A percentile compares a stretch with the other conserved stretches of the same genome.
These are phyloP conservation scores for Lycaon pictus DNA, from an alignment of 2,113 vertebrate genomes.

Conservation along the genomic window DNA sequence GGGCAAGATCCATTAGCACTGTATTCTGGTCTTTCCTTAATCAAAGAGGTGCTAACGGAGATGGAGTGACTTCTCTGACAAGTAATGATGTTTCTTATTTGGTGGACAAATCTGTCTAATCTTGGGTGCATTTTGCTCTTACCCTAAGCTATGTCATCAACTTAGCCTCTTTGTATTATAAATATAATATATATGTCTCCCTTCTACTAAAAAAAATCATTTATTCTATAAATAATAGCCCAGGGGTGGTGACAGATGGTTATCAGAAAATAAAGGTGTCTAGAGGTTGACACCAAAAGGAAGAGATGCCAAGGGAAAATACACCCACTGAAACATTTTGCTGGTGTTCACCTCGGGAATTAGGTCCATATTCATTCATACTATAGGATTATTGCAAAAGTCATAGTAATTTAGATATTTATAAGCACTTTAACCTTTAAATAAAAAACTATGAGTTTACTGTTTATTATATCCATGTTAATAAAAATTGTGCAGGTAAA, in stretches of 20 bases:
- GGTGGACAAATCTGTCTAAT: not conserved
- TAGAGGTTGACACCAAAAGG: not conserved
- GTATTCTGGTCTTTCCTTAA: not conserved
- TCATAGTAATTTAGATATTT: not conserved
- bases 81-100: not conserved
- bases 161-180: conserved; percentile 22
- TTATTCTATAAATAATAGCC: not conserved
- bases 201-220: not conserved
- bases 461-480: not conserved
- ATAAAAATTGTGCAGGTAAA: not conserved
- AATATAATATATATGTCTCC: not conserved
- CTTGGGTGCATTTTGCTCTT: conserved; percentile 4
- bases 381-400: not conserved
- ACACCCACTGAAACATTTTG: not conserved
- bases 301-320: not conserved
- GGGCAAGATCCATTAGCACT: not conserved
- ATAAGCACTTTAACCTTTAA: not conserved
- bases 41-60: not conserved
- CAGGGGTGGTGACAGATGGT: not conserved
- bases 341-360: not conserved
- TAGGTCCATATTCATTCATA: not conserved
- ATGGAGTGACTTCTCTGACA: not conserved
- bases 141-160: not conserved
- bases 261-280: not conserved
- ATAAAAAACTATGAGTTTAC: not conserved